These are phyloP conservation scores for Phalacrocorax aristotelis DNA, from an alignment of 2,113 vertebrate species.

Conservation along the genomic window DNA sequence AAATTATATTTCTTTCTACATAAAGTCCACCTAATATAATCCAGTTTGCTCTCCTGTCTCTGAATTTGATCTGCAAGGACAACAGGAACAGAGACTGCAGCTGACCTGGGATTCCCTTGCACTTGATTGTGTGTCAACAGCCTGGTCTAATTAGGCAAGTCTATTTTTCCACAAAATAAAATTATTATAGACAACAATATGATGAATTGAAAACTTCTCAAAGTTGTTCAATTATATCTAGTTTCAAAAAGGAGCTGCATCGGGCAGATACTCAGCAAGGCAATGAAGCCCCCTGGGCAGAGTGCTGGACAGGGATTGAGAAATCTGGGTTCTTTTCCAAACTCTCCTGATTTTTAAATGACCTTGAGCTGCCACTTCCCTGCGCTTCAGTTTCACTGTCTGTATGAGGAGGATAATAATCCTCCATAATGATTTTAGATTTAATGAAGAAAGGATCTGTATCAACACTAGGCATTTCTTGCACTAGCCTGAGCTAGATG, in stretches of 20 bases:
- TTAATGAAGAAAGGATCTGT: not conserved
- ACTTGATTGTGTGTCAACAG: not conserved
- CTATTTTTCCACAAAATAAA: not conserved
- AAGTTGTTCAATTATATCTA: not conserved
- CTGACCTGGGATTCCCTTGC: not conserved
- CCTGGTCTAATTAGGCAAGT: not conserved
- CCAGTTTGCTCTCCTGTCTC: not conserved
- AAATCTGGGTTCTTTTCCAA: slow-evolving; percentile 40
- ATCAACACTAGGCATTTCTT: not conserved
- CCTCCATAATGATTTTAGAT: not conserved
- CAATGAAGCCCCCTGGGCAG: not conserved
- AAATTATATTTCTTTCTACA: not conserved
- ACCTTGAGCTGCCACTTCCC: slow-evolving; percentile 41
- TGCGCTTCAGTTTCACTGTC: not conserved
- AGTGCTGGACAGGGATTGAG: slow-evolving; percentile 6
- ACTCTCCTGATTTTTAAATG: slow-evolving; percentile 1
- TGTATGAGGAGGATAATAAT: not conserved
- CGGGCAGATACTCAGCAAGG: not conserved
- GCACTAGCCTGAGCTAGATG: not conserved
- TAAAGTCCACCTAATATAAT: not conserved
- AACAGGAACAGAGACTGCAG: not conserved
- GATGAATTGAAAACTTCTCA: not conserved
- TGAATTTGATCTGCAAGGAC: not conserved
- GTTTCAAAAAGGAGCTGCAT: not conserved
- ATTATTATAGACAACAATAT: not conserved